These are phyloP conservation scores for Anodontia alba DNA, from an alignment of 2,888 invertebrate genomes.

Conservation along the genomic window DNA sequence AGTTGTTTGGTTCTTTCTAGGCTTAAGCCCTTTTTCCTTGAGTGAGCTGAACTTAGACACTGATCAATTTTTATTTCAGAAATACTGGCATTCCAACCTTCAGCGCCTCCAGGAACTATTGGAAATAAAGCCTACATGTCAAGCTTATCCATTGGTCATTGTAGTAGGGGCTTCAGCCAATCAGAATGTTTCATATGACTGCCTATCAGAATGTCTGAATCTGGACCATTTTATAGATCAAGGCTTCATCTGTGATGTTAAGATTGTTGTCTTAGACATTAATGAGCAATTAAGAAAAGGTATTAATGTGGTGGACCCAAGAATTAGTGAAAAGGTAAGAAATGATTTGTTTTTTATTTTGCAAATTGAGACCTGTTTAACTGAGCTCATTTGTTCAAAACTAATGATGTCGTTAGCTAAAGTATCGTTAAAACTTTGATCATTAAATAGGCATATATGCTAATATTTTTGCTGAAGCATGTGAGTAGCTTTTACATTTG, in stretches of 20 bases:
- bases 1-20: too few relatives aligned
- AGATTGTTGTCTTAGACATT: constrained; percentile 52
- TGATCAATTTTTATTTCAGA: constrained; percentile 50
- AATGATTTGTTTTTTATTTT: not conserved
- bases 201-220: constrained; percentile 28
- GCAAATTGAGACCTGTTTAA: too few relatives aligned
- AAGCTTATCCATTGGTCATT: constrained; percentile 75
- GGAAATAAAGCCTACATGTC: constrained; percentile 65
- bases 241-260: constrained; percentile 63
- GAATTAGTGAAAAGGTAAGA: constrained; percentile 60
- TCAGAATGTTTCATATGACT: constrained; percentile 40
- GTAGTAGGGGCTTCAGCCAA: constrained; percentile 62
- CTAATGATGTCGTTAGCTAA: too few relatives aligned
- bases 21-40: too few relatives aligned
- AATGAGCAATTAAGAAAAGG: constrained; percentile 33
- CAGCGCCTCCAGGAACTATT: constrained; percentile 68
- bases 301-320: constrained; percentile 52
- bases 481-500: too few relatives aligned
- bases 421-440: too few relatives aligned
- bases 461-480: too few relatives aligned
- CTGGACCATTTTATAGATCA: constrained; percentile 61
- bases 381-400: too few relatives aligned
- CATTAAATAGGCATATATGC: too few relatives aligned
- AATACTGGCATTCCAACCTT: constrained; percentile 67
- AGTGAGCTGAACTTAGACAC: too few relatives aligned